Percentiles rank a stretch among this genome's conserved stretches.
phyloP scores from a whole-genome alignment of 2,888 invertebrate species.

The Acanthosoma haemorrhoidale region DNA sequence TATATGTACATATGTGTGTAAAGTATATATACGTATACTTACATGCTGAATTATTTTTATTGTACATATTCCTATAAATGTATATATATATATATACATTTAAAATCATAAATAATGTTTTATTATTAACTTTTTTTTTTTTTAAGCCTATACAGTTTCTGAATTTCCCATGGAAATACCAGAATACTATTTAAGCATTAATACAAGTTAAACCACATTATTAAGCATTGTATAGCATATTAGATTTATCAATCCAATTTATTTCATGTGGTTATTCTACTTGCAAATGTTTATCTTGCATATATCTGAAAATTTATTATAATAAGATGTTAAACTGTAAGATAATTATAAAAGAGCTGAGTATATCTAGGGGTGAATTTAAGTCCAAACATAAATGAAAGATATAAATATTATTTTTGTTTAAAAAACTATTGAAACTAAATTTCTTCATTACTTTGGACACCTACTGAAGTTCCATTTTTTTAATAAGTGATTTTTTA shows the following conservation, averaged over 20 bases:
- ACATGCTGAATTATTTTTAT: background rate
- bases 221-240: background rate
- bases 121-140: too few species aligned
- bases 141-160: background rate
- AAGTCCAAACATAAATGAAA: background rate
- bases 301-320: conserved; percentile 1
- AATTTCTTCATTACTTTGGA: too few species aligned
- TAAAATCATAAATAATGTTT: too few species aligned
- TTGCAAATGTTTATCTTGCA: conserved; percentile 6
- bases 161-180: background rate
- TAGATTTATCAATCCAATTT: conserved; percentile 16
- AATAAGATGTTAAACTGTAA: conserved; percentile 21
- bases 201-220: background rate
- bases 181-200: background rate
- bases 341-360: conserved; percentile 16
- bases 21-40: background rate
- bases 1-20: too few species aligned
- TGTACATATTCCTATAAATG: background rate
- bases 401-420: background rate
- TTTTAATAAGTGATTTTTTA: background rate
- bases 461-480: background rate
- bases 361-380: conserved; percentile 24
- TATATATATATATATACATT: background rate
- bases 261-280: background rate
- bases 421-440: too few species aligned